phyloP scores from a whole-genome alignment of 1,140 invertebrate species.

The Drosophila nigromelanica region DNA sequence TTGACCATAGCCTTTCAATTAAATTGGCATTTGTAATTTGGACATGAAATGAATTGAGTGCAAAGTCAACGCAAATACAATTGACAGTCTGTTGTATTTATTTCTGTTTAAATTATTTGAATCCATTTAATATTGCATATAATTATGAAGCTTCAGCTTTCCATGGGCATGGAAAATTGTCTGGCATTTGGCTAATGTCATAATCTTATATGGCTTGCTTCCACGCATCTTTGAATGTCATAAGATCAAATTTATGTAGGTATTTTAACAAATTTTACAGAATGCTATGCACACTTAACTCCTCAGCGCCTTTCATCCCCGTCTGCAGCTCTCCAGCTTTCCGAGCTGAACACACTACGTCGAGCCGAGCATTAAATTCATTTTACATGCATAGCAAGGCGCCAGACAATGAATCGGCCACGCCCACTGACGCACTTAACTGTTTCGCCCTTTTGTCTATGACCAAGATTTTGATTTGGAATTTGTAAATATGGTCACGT shows the following conservation, averaged over 20 bases:
- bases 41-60: not conserved
- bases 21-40: conserved; percentile 8
- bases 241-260: conserved; percentile 59
- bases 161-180: conserved; percentile 13
- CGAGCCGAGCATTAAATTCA: conserved; percentile 58
- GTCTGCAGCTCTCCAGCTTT: no score
- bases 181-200: conserved; percentile 24
- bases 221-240: conserved; percentile 36
- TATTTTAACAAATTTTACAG: conserved; percentile 73
- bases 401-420: conserved; percentile 39
- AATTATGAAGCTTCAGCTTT: conserved; percentile 2
- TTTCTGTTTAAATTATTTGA: not conserved
- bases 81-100: not conserved
- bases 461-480: conserved; percentile 71
- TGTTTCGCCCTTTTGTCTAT: conserved; percentile 26
- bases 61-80: conserved; percentile 1
- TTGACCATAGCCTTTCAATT: not conserved
- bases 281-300: conserved; percentile 33
- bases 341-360: not conserved
- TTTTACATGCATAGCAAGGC: conserved; percentile 66
- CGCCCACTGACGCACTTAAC: conserved; percentile 8
- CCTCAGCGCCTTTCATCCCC: not conserved
- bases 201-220: not conserved
- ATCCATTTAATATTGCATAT: conserved; percentile 6
- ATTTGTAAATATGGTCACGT: conserved; percentile 83